phyloP scores from a whole-genome alignment of 1,140 invertebrate genomes.

The Papilio aristodemus region DNA sequence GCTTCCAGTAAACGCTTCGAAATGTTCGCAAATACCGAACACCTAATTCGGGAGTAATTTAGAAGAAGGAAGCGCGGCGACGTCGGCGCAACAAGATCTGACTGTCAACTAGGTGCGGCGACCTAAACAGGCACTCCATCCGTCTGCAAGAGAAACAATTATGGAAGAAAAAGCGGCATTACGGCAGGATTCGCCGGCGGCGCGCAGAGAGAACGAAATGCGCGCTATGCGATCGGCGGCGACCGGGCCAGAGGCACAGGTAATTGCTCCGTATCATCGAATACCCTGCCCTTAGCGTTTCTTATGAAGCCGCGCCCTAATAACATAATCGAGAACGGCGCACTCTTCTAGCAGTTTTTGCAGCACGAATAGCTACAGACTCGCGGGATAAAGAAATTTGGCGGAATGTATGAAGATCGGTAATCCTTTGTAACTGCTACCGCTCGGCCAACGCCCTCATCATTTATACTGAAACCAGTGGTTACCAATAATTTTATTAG shows the following conservation, averaged over 20 bases:
- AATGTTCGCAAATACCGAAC: slow-evolving; percentile 22
- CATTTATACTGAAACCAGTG: too few relatives aligned
- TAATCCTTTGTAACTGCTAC: too few relatives aligned
- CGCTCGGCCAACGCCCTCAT: too few relatives aligned
- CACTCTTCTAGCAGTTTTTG: slow-evolving; percentile 3
- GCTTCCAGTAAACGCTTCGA: slow-evolving; percentile 20
- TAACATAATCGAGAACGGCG: slow-evolving; percentile 62
- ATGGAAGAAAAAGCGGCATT: slow-evolving; percentile 37
- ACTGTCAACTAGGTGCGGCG: slow-evolving; percentile 26
- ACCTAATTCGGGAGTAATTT: slow-evolving; percentile 19
- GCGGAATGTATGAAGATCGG: background rate
- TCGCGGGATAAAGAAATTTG: background rate
- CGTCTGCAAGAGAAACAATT: slow-evolving; percentile 36
- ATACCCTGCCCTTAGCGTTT: slow-evolving; percentile 66
- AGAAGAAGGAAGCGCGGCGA: background rate
- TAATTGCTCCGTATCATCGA: slow-evolving; percentile 73
- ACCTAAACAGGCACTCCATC: slow-evolving; percentile 23
- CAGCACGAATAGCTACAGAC: background rate
- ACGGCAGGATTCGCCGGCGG: slow-evolving; percentile 12
- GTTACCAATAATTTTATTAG: too few relatives aligned
- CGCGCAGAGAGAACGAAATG: slow-evolving; percentile 41
- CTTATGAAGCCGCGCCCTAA: slow-evolving; percentile 51
- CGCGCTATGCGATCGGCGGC: slow-evolving; percentile 46
- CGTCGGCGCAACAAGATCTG: background rate
- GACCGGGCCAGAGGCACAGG: slow-evolving; percentile 42